These are phyloP conservation scores for Ormyrus labotus DNA, from an alignment of 2,888 invertebrate species.

Conservation along the genomic window DNA sequence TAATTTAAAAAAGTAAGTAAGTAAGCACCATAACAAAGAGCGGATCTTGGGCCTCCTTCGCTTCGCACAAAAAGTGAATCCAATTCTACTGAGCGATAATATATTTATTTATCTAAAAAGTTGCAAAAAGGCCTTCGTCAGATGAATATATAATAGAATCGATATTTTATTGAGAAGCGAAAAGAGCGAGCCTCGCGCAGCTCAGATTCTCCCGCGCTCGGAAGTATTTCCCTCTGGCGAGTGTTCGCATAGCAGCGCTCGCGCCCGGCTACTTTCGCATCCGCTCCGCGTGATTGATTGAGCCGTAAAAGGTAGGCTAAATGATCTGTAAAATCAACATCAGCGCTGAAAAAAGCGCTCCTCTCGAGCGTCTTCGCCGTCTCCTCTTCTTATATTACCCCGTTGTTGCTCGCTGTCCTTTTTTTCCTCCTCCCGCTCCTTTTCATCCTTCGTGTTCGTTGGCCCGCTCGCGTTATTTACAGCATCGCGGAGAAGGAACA, in stretches of 20 bases:
- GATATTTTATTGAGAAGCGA: too few species aligned
- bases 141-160: too few species aligned
- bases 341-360: neutral
- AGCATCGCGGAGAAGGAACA: conserved; percentile 40
- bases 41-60: too few species aligned
- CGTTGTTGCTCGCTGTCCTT: conserved; percentile 35
- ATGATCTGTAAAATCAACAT: conserved; percentile 55
- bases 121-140: too few species aligned
- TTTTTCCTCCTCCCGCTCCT: conserved; percentile 23
- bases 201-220: neutral
- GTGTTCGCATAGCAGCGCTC: too few species aligned
- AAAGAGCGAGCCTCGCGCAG: neutral
- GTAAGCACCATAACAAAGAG: too few species aligned
- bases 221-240: too few species aligned
- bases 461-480: conserved; percentile 47
- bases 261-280: conserved; percentile 45
- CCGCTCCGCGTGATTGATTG: conserved; percentile 57
- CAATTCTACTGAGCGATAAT: too few species aligned
- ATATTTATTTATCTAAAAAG: too few species aligned
- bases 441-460: conserved; percentile 26
- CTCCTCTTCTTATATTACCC: conserved; percentile 36
- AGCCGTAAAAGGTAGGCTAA: conserved; percentile 54
- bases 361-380: neutral
- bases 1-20: too few species aligned
- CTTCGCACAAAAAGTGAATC: too few species aligned